phyloP scores from a whole-genome alignment of 2,113 vertebrate species.

The Eretmochelys imbricata region DNA sequence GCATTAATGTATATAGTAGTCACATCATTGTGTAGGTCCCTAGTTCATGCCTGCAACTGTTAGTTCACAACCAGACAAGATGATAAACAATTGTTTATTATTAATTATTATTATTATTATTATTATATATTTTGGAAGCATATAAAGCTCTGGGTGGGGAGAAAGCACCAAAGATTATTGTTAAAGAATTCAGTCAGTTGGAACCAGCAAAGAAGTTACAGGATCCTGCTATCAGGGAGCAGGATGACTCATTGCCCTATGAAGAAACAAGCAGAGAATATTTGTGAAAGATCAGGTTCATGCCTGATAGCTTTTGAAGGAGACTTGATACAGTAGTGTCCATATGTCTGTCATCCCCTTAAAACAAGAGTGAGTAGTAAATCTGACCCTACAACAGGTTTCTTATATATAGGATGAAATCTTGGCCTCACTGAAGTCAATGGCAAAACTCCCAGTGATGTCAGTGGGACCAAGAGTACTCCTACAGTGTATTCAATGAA shows the following conservation, averaged over 20 bases:
- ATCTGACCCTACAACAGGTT: neutral
- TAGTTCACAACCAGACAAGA: neutral
- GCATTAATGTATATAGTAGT: slow-evolving; percentile 62
- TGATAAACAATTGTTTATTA: neutral
- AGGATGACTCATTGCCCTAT: neutral
- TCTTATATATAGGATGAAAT: neutral
- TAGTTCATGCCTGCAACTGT: slow-evolving; percentile 47
- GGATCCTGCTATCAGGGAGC: slow-evolving; percentile 11
- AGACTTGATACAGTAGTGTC: neutral
- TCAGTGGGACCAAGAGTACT: neutral
- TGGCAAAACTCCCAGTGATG: neutral
- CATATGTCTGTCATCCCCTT: neutral
- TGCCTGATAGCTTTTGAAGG: slow-evolving; percentile 20
- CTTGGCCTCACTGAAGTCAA: neutral
- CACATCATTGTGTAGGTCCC: slow-evolving; percentile 2
- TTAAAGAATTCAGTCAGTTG: slow-evolving; percentile 72
- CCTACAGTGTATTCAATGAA: neutral
- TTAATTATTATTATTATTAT: neutral
- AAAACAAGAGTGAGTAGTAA: neutral
- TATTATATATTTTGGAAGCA: slow-evolving; percentile 38
- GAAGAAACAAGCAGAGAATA: slow-evolving; percentile 1
- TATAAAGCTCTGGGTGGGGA: slow-evolving; percentile 47
- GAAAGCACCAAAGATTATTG: slow-evolving; percentile 67
- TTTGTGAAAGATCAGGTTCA: neutral
- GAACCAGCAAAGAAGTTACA: slow-evolving; percentile 44